phyloP scores from a whole-genome alignment of 2,797 vertebrate genomes.

The Poecilia gillii region DNA sequence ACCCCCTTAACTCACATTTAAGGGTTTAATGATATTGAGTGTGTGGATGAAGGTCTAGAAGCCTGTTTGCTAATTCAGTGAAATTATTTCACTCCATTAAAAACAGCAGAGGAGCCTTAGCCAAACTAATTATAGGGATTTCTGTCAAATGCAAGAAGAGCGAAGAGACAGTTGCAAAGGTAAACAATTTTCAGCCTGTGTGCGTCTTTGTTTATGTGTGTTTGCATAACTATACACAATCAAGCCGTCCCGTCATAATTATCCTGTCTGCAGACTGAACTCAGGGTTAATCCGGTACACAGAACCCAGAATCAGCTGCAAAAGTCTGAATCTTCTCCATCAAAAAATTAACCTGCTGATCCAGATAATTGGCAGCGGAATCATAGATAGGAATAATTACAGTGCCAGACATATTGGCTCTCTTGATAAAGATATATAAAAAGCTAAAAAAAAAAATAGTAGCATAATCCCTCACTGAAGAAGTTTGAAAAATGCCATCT shows the following conservation, averaged over 20 bases:
- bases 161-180: conserved; percentile 15
- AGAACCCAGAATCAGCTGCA: conserved; percentile 41
- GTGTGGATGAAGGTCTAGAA: conserved; percentile 60
- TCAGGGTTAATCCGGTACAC: conserved; percentile 29
- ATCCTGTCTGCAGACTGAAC: conserved; percentile 46
- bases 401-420: not conserved
- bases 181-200: conserved; percentile 43
- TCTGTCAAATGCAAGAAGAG: conserved; percentile 55
- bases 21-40: conserved; percentile 46
- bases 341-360: not conserved
- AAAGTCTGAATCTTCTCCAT: conserved; percentile 45
- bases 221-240: conserved; percentile 29
- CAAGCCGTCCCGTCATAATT: conserved; percentile 17
- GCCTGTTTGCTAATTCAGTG: conserved; percentile 60
- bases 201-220: conserved; percentile 14
- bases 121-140: conserved; percentile 70
- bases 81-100: conserved; percentile 71
- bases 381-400: not conserved
- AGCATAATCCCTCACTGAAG: not conserved
- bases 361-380: not conserved
- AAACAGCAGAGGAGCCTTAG: conserved; percentile 49
- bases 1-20: conserved; percentile 20
- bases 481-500: not conserved
- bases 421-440: not conserved
- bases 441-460: not conserved